Evolutionary conservation across 2,113 vertebrate species (phyloP).

Genomic region (Myrmecophaga tridactyla): DNA sequence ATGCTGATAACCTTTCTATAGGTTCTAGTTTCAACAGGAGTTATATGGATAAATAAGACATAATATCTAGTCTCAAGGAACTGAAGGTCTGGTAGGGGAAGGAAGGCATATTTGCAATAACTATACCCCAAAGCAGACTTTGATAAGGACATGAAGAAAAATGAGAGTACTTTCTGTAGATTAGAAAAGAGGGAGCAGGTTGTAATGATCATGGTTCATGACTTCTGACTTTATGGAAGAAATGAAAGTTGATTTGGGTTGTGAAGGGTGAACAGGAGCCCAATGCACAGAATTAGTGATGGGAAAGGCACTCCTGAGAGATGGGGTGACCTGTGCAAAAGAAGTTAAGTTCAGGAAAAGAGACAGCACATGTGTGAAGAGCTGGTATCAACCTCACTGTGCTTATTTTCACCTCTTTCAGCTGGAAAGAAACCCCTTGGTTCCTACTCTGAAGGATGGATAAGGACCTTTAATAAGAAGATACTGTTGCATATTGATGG

Average conservation of each 20-base stretch:
- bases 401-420: neutral
- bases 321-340: neutral
- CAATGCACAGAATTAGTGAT: neutral
- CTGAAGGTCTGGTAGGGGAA: neutral
- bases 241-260: neutral
- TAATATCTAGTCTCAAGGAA: neutral
- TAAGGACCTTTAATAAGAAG: neutral
- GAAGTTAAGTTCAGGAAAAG: neutral
- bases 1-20: neutral
- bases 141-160: neutral
- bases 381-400: neutral
- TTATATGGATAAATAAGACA: neutral
- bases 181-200: neutral
- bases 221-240: neutral
- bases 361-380: neutral
- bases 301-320: neutral
- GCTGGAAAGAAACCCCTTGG: neutral
- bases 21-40: neutral
- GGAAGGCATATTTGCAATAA: neutral
- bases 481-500: neutral
- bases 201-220: neutral
- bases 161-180: neutral
- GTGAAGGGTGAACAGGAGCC: neutral
- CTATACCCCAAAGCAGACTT: neutral
- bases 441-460: neutral